phyloP scores from a whole-genome alignment of 2,797 vertebrate genomes.

The Argentina silus region DNA sequence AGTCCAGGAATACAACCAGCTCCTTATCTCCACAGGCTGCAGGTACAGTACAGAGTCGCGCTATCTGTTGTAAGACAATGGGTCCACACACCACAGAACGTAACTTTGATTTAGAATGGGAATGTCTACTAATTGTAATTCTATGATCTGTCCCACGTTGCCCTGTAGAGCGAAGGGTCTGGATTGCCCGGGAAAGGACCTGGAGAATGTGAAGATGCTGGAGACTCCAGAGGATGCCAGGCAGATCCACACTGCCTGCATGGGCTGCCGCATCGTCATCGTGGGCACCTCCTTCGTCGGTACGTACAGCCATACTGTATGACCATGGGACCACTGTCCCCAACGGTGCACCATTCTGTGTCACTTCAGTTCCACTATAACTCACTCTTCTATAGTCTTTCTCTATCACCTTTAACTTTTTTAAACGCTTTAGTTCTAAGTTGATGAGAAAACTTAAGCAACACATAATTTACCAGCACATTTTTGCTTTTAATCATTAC shows the following conservation, averaged over 20 bases:
- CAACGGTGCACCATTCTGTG: too few species aligned
- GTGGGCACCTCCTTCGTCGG: conserved; percentile 81
- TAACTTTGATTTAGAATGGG: background rate
- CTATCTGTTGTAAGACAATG: too few species aligned
- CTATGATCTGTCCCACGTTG: background rate
- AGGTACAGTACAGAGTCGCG: conserved; percentile 64
- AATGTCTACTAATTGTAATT: background rate
- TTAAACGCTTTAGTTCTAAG: background rate
- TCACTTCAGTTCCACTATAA: too few species aligned
- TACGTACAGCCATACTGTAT: conserved; percentile 33
- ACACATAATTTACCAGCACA: background rate
- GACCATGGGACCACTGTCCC: too few species aligned
- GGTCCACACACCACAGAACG: too few species aligned
- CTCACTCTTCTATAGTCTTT: too few species aligned
- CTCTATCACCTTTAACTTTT: too few species aligned
- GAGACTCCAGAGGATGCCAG: conserved; percentile 82
- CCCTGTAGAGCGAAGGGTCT: conserved; percentile 74
- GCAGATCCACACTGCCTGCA: conserved; percentile 74
- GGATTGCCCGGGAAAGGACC: conserved; percentile 73
- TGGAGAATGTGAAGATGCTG: conserved; percentile 76
- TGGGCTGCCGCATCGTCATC: conserved; percentile 74
- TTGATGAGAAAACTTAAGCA: background rate
- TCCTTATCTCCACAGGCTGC: conserved; percentile 87
- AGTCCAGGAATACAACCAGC: conserved; percentile 78
- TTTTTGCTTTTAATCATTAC: background rate